Base-by-base conservation (phyloP, 1,140 invertebrate species). In the Pogonomyrmex barbatus region DNA sequence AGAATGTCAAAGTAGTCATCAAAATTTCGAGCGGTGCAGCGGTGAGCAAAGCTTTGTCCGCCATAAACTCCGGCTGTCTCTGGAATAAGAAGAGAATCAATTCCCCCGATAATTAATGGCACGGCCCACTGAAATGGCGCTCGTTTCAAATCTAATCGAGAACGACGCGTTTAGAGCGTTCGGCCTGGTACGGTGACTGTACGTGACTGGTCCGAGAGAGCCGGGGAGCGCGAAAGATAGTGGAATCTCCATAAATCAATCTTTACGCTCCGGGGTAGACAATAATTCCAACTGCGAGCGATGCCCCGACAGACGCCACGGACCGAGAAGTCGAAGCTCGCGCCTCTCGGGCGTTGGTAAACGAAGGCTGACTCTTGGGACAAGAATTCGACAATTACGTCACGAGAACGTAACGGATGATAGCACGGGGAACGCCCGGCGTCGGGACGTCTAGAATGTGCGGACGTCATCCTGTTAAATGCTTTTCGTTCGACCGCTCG, bases 361-460 rank as follows among this genome's bases (percentile, higher is more conserved):
- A 65, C 62, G 85, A 86, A 84, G 78, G 68, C 60, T 54, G 81
- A 79, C 73, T 63, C 78, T 83, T 87, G 90, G 90, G 77, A 86
- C 91, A 92, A 92, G 93, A 95, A 94, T 95, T 95, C 94, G 93
- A 92, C 93, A 95, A 95, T 95, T 95, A 95, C 94, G 94, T 95
- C 93, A 93, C 91, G 89, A 78, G 60, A 91, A 88, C 89, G 91
- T 94, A 94, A 94, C 93, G 93, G 94, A 94, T 95, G 94, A 95
- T 94, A 90, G 70, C 36, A 52, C 87, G 82, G 90, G 89, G 86
- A 87, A 90, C 90, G 89, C 86, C 56, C 77, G 87, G 90, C 89
- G 91, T 92, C 93, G 89, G 89, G 79, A 89, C 90, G 90, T 93
- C 91, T 91, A 93, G 92, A 94, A 95, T 94, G 93, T 93, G 94